phyloP scores from a whole-genome alignment of 2,113 vertebrate species.

The Lepus americanus region DNA sequence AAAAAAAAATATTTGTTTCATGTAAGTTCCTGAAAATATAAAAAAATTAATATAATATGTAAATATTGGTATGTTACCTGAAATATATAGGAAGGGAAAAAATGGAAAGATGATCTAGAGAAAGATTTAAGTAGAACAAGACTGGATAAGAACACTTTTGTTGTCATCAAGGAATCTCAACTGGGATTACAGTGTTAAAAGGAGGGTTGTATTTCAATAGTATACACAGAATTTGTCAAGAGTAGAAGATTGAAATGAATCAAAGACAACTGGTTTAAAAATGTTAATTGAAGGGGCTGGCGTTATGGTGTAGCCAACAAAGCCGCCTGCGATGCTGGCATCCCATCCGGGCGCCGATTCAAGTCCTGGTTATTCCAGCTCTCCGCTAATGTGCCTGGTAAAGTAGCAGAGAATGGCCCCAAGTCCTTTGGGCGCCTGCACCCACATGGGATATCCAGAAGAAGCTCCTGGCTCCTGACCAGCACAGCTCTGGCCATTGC shows the following conservation, averaged over 20 bases:
- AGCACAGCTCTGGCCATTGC: too few relatives aligned
- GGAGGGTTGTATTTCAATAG: neutral
- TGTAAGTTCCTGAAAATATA: neutral
- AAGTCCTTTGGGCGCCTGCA: too few relatives aligned
- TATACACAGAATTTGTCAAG: conserved; percentile 13
- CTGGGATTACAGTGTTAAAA: conserved; percentile 29
- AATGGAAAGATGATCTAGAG: conserved; percentile 4
- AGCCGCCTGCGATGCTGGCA: too few relatives aligned
- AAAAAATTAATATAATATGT: conserved; percentile 23
- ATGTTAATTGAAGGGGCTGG: neutral
- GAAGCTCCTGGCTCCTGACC: too few relatives aligned
- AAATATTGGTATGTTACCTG: conserved; percentile 24
- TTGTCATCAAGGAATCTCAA: conserved; percentile 34
- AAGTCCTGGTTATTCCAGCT: too few relatives aligned
- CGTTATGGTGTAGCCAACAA: too few relatives aligned
- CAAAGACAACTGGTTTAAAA: conserved; percentile 59
- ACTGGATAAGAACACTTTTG: conserved; percentile 20
- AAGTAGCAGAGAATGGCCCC: too few relatives aligned
- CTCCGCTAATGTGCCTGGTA: too few relatives aligned
- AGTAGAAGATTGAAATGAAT: conserved; percentile 46
- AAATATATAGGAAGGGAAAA: neutral
- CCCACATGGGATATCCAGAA: too few relatives aligned
- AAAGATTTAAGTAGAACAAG: conserved; percentile 51
- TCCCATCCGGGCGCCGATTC: too few relatives aligned
- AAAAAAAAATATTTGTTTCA: conserved; percentile 75